These are phyloP conservation scores for Squalus acanthias DNA, from an alignment of 2,797 vertebrate genomes.

Conservation along the genomic window DNA sequence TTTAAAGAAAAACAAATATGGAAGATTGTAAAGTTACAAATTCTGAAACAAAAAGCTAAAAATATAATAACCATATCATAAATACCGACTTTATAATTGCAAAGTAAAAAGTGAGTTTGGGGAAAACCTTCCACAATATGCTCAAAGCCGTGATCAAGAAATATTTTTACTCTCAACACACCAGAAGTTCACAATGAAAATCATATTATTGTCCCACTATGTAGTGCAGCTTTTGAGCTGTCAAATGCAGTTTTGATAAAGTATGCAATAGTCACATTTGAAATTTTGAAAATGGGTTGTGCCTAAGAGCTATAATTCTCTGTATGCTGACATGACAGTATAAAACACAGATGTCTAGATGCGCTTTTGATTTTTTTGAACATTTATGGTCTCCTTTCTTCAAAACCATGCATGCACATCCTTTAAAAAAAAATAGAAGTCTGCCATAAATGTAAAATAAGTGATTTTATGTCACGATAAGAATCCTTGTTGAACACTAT, in stretches of 20 bases:
- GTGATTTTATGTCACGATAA: background rate
- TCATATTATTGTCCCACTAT: background rate
- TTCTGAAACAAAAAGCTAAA: background rate
- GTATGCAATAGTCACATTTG: background rate
- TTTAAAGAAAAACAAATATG: background rate
- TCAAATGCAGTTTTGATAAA: background rate
- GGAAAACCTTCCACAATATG: background rate
- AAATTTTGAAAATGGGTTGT: background rate
- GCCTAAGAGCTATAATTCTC: background rate
- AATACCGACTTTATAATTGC: background rate
- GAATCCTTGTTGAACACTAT: background rate
- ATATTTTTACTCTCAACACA: background rate
- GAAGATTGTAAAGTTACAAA: background rate
- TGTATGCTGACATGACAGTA: background rate
- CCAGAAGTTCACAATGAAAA: background rate
- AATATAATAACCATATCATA: background rate
- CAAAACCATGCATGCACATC: background rate
- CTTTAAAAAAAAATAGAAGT: background rate
- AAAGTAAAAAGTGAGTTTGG: too few species aligned
- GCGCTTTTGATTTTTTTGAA: background rate
- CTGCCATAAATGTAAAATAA: background rate
- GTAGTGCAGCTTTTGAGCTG: background rate
- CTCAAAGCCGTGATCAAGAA: background rate
- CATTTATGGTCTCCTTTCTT: background rate
- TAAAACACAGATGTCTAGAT: background rate